Conservation (phyloP, 2,113 vertebrate genomes). For the Ancistrus triradiatus region DNA sequence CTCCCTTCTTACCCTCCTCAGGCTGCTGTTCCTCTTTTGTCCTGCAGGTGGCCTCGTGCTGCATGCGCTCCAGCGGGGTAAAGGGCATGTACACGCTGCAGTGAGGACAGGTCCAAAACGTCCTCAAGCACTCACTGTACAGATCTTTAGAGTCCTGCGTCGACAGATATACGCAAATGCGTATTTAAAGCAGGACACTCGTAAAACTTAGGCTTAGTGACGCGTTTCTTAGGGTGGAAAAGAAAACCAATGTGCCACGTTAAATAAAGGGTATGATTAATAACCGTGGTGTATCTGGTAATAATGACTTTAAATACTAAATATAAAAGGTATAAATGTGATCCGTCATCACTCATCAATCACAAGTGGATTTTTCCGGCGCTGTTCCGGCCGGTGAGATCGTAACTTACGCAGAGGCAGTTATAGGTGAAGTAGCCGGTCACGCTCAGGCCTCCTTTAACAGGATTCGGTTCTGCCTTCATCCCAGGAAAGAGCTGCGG, state of each 20-base stretch:
- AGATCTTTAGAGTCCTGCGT: constrained; percentile 75
- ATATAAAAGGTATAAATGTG: too few species aligned
- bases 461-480: constrained; percentile 65
- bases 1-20: constrained; percentile 38
- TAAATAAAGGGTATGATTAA: too few species aligned
- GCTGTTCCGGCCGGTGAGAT: too few species aligned
- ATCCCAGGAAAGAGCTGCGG: constrained; percentile 65
- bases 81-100: constrained; percentile 83
- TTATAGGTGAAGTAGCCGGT: constrained; percentile 84
- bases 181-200: too few species aligned
- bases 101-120: constrained; percentile 86
- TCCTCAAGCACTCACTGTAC: constrained; percentile 84
- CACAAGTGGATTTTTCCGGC: too few species aligned
- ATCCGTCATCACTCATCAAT: too few species aligned
- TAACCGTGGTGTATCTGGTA: too few species aligned
- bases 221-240: too few species aligned
- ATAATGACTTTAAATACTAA: too few species aligned
- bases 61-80: constrained; percentile 82
- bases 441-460: constrained; percentile 81
- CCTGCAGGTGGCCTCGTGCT: constrained; percentile 75
- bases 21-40: constrained; percentile 57
- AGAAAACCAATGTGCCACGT: too few species aligned
- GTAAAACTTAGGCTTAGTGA: too few species aligned
- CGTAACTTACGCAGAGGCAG: constrained; percentile 80
- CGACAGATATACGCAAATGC: too few species aligned